Evolutionary conservation across 2,113 vertebrate genomes (phyloP), one percentile per base, ranked within the genome.

Genomic region (Vimba vimba): DNA sequence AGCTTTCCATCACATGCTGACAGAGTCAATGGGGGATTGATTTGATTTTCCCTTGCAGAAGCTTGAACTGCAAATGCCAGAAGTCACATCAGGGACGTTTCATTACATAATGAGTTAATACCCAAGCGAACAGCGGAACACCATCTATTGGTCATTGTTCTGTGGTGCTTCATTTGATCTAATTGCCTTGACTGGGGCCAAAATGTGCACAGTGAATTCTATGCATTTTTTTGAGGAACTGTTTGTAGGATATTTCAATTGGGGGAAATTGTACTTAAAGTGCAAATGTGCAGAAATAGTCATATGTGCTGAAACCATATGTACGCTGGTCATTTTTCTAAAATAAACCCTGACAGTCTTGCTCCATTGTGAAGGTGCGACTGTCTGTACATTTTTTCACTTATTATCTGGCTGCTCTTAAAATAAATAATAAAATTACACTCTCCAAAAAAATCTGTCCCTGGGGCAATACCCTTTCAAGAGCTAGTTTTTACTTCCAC

Each of bases 1-100:
- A 95, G 90, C 90, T 94, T 94, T 94, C 93, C 94, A 95, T 93
- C 90, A 82, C 79, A 47, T 91, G 90, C 88, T 91, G 91, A 91
- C 92, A 91, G 90, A 93, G 92, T 94, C 94, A 90, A 94, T 95
- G 92, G 74, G 82, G 64, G 89, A 95, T 93, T 91, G 94, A 95
- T 95, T 92, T 89, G 90, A 94, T 94, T 94, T 94, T 93, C 94
- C 93, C 92, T 94, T 87, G 66, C 91, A 92, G 93, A 92, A 93
- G 90, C 90, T 86, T 77, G 79, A 83, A 74, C 55, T 52, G 86
- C 90, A 77, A 90, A 91, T 88, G 91, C 89, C 91, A 92, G 90
- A 92, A 92, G 92, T 93, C 93, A 94, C 90, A 90, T 52, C 89
- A 89, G 92, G 91, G 93, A 92, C 87, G 88, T 86, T 84, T 87